Percentiles rank a stretch among this genome's conserved stretches.
Evolutionary conservation across 2,113 vertebrate genomes (phyloP).

Genomic region (Caracal caracal): DNA sequence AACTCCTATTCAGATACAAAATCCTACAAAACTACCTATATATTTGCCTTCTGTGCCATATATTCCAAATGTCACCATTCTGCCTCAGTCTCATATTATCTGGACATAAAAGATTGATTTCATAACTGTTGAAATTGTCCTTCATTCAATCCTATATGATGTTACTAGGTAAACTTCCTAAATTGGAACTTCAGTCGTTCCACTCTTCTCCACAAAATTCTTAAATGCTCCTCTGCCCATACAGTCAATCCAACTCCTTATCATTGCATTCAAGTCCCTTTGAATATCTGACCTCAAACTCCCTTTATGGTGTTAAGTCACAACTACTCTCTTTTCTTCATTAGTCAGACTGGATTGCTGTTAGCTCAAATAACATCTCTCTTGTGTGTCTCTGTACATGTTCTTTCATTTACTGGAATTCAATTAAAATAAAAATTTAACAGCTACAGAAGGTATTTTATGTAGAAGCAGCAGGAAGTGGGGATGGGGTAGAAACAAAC

Average conservation of each 20-base stretch:
- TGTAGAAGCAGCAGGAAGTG: not conserved
- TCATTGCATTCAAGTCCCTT: not conserved
- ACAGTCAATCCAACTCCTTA: not conserved
- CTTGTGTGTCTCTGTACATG: not conserved
- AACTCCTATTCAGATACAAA: not conserved
- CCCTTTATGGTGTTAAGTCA: not conserved
- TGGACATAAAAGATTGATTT: not conserved
- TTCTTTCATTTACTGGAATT: constrained; percentile 16
- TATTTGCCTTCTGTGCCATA: not conserved
- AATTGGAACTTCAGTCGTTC: not conserved
- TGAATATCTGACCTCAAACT: not conserved
- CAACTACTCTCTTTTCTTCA: not conserved
- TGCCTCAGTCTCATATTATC: not conserved
- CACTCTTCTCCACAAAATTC: not conserved
- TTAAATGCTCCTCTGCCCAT: not conserved
- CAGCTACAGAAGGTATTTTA: not conserved
- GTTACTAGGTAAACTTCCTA: not conserved
- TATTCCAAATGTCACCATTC: not conserved
- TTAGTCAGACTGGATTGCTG: not conserved
- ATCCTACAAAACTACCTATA: not conserved
- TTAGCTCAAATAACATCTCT: not conserved
- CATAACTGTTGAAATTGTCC: not conserved
- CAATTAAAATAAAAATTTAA: not conserved
- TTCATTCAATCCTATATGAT: not conserved
- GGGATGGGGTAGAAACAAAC: not conserved